A percentile compares a stretch with the other conserved stretches of the same genome.
Evolutionary conservation across 2,113 vertebrate genomes (phyloP).

Genomic region (Psilopogon haemacephalus): DNA sequence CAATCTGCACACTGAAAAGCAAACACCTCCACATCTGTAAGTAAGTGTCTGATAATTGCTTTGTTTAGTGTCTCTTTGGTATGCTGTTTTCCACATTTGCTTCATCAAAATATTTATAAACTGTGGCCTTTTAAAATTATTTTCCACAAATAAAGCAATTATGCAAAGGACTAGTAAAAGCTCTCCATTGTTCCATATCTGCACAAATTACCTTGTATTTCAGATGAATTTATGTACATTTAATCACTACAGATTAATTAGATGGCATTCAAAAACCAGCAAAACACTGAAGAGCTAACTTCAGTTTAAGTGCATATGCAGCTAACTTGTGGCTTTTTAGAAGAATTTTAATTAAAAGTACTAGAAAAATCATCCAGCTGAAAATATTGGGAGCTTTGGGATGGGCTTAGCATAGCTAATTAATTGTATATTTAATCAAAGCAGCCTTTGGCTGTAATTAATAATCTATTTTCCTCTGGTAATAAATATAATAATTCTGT

Average conservation of each 20-base stretch:
- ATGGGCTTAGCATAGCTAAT: conserved; percentile 81
- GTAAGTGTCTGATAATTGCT: not conserved
- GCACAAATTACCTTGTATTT: conserved; percentile 75
- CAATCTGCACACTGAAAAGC: not conserved
- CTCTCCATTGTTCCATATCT: conserved; percentile 69
- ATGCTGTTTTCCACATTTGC: conserved; percentile 30
- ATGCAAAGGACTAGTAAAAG: conserved; percentile 61
- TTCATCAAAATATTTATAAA: conserved; percentile 71
- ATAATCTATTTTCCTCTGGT: conserved; percentile 79
- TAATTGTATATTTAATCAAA: conserved; percentile 83
- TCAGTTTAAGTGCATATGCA: conserved; percentile 74
- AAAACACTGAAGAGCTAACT: conserved; percentile 76
- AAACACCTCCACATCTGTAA: not conserved
- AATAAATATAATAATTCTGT: conserved; percentile 73
- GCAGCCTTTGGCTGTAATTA: conserved; percentile 79
- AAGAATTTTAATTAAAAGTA: conserved; percentile 83
- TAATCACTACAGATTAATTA: conserved; percentile 83
- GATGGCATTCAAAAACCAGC: conserved; percentile 70
- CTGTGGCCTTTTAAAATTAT: conserved; percentile 63
- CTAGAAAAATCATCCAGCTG: conserved; percentile 77
- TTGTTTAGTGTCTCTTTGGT: not conserved
- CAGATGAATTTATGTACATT: conserved; percentile 75
- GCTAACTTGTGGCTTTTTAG: conserved; percentile 76
- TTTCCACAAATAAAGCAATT: conserved; percentile 69
- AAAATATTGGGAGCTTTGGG: conserved; percentile 78